A percentile compares a stretch with the other conserved stretches of the same genome.
phyloP scores from a whole-genome alignment of 1,140 invertebrate genomes.

The Hyposmocoma kahamanoa region DNA sequence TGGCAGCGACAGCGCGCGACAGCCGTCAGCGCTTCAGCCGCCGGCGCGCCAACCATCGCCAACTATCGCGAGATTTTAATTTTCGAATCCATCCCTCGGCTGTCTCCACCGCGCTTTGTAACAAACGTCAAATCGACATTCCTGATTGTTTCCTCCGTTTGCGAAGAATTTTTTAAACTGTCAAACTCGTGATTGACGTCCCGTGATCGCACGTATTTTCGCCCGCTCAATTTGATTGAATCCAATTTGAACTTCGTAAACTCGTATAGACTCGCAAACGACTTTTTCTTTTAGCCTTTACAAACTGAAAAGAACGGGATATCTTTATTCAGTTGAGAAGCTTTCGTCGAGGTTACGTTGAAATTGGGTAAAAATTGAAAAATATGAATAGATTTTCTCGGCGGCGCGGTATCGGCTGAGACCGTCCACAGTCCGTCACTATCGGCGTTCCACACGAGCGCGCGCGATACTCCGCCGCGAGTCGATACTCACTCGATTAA shows the following conservation, averaged over 20 bases:
- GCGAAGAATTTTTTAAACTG: conserved; percentile 49
- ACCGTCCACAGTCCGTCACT: conserved; percentile 54
- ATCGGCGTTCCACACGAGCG: conserved; percentile 65
- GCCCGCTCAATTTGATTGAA: conserved; percentile 43
- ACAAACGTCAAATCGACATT: conserved; percentile 49
- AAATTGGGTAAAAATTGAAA: conserved; percentile 38
- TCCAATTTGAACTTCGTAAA: conserved; percentile 34
- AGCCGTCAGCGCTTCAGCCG: conserved; percentile 50
- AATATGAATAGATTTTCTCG: conserved; percentile 57
- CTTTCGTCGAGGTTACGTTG: not conserved
- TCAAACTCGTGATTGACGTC: conserved; percentile 58
- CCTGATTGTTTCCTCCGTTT: conserved; percentile 56
- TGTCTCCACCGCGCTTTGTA: conserved; percentile 56
- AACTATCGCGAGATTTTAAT: conserved; percentile 65
- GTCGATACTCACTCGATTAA: conserved; percentile 48
- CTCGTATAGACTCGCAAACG: conserved; percentile 13
- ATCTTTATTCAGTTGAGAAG: conserved; percentile 2
- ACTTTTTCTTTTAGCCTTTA: conserved; percentile 21
- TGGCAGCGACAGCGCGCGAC: conserved; percentile 32
- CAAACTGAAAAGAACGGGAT: not conserved
- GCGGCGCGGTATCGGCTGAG: conserved; percentile 26
- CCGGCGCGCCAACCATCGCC: conserved; percentile 37
- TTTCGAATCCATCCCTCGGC: conserved; percentile 63
- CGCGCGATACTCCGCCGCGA: conserved; percentile 44
- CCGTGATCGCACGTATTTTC: conserved; percentile 21